A percentile compares a stretch with the other conserved stretches of the same genome.
Evolutionary conservation across 2,797 vertebrate genomes (phyloP).

Genomic region (Delichon dasypus): DNA sequence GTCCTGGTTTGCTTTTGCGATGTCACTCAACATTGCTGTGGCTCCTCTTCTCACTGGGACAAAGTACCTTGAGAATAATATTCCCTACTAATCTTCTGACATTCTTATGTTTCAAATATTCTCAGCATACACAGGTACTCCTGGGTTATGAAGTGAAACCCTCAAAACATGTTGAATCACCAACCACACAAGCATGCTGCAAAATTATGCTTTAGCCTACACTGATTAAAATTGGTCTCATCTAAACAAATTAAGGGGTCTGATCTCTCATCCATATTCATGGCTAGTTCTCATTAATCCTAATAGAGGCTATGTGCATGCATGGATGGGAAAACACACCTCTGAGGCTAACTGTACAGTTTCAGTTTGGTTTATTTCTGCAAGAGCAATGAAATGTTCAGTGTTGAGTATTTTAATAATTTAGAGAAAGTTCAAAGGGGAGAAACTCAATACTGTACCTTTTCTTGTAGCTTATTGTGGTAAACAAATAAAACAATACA

Average conservation of each 20-base stretch:
- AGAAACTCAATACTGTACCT: not conserved
- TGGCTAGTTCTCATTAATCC: not conserved
- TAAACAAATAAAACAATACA: not conserved
- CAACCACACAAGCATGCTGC: not conserved
- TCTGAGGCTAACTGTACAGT: not conserved
- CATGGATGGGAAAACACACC: not conserved
- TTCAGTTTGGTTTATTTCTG: conserved; percentile 1
- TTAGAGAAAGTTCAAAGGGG: not conserved
- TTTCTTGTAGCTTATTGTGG: not conserved
- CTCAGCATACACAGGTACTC: not conserved
- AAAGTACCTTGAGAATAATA: conserved; percentile 32
- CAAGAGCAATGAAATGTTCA: not conserved
- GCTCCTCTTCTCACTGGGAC: not conserved
- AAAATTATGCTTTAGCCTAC: conserved; percentile 2
- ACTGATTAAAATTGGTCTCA: conserved; percentile 52
- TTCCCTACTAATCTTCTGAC: conserved; percentile 41
- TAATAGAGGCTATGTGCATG: not conserved
- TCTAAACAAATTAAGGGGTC: conserved; percentile 50
- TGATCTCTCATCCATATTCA: conserved; percentile 43
- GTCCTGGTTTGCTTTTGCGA: conserved; percentile 23
- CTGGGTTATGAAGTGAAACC: conserved; percentile 17
- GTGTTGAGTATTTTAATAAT: conserved; percentile 3
- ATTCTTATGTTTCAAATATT: conserved; percentile 26
- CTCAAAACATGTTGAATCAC: not conserved
- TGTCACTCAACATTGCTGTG: conserved; percentile 15